Evolutionary conservation across 2,113 vertebrate species (phyloP), one percentile per base, ranked within the genome.

Genomic region (Microcebus lehilahytsara): DNA sequence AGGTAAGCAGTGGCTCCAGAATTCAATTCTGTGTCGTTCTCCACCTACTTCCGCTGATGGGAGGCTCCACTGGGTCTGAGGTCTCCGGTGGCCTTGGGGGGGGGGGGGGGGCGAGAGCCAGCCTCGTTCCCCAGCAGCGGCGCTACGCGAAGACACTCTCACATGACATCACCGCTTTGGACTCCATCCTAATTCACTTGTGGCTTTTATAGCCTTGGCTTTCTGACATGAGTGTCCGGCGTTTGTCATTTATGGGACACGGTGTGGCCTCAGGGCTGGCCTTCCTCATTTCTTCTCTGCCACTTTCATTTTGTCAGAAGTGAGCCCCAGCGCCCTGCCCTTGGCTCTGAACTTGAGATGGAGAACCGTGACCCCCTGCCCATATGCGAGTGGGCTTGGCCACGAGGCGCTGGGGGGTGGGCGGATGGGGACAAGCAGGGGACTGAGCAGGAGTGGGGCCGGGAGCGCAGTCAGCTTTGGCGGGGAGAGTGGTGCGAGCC

Each of bases 121-220:
- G 49, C 58, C 46, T 74, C 0, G 0, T 46, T 37, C 67, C 27
- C 37, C 34, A 72, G 72, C 30, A 64, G 12, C 1, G 10, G 27
- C 0, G 12, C 62, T 85, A 8, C 60, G 10, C 16, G 11, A 19
- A 13, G 58, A 83, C 46, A 30, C 40, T 85, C 79, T 92, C 78
- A 60, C 27, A 87, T 93, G 93, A 97, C 92, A 62, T 97, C 97
- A 96, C 69, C 4, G 4, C 64, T 77, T 80, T 95, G 97, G 97
- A 95, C 49, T n/a, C 60, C 32, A 58, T 96, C 96, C 97, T 85
- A 96, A 96, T 95, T 95, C 85, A 78, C 60, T 95, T 81, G 92
- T 97, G 94, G 84, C 89, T 97, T 96, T 96, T 94, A 96, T 6
- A 64, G 64, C 87, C 58, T 85, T 80, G 92, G 93, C 80, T 95